Evolutionary conservation across 2,113 vertebrate species (phyloP).

Genomic region (Gnathonemus echidnorhynchus): DNA sequence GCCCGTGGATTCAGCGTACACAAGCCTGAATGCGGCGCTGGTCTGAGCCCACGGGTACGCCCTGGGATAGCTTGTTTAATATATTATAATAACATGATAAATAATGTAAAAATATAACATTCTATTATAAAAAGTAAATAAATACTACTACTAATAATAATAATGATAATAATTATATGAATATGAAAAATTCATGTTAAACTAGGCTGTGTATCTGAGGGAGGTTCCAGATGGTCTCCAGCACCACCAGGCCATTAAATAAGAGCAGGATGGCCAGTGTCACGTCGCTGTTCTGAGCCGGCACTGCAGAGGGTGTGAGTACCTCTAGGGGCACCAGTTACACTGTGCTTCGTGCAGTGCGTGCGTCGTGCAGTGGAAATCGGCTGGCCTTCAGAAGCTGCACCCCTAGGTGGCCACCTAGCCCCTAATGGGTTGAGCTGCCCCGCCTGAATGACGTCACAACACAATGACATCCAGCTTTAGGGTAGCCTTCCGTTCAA

Average conservation of each 20-base stretch:
- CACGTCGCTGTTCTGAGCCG: background rate
- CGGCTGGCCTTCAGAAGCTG: background rate
- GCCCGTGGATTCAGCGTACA: background rate
- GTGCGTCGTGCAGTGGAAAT: background rate
- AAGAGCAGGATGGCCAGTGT: background rate
- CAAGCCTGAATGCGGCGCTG: background rate
- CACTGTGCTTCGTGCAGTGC: background rate
- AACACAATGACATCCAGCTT: background rate
- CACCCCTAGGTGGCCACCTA: background rate
- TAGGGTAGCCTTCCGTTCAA: background rate
- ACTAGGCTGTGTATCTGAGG: slow-evolving; percentile 41
- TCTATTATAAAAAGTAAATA: background rate
- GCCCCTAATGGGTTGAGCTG: background rate
- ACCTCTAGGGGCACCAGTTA: background rate
- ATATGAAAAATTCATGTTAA: background rate
- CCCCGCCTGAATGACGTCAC: background rate
- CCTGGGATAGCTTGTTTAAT: background rate
- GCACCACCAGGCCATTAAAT: slow-evolving; percentile 41
- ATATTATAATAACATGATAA: background rate
- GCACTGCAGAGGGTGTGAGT: background rate
- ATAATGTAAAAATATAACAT: background rate
- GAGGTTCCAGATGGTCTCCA: slow-evolving; percentile 45
- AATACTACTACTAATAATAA: background rate
- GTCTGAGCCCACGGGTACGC: background rate
- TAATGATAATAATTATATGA: background rate